phyloP scores from a whole-genome alignment of 1,140 invertebrate genomes.

The Conus betulinus region DNA sequence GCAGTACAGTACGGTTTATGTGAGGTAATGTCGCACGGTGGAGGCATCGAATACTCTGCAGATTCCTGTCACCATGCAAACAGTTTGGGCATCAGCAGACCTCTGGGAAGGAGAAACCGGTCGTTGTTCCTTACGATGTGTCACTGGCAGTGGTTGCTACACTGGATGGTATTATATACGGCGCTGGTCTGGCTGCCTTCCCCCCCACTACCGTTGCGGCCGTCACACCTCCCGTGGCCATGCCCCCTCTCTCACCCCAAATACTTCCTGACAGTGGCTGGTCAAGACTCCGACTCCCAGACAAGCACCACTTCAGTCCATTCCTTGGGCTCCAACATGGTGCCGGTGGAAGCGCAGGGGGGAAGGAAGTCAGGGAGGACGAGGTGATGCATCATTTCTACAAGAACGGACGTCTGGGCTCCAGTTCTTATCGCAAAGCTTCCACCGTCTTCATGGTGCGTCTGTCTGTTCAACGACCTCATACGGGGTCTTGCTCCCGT shows the following conservation, averaged over 20 bases:
- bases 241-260: constrained; percentile 28
- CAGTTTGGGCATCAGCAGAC: neutral
- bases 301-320: neutral
- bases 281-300: neutral
- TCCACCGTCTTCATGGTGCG: constrained; percentile 54
- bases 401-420: constrained; percentile 34
- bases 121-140: neutral
- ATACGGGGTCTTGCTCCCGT: constrained; percentile 33
- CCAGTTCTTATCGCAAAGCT: constrained; percentile 33
- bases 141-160: neutral
- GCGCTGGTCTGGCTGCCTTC: neutral
- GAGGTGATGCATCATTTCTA: constrained; percentile 33
- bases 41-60: neutral
- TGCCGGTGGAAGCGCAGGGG: constrained; percentile 14
- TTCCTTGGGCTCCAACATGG: neutral
- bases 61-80: neutral
- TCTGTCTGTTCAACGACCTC: constrained; percentile 54
- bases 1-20: neutral
- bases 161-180: no score
- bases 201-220: neutral
- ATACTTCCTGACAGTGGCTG: constrained; percentile 24
- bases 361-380: neutral
- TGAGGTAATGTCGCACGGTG: neutral
- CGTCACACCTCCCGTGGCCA: constrained; percentile 19
- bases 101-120: neutral